These are phyloP conservation scores for Pyrrhosoma nymphula DNA, from an alignment of 2,888 invertebrate genomes.

Conservation along the genomic window DNA sequence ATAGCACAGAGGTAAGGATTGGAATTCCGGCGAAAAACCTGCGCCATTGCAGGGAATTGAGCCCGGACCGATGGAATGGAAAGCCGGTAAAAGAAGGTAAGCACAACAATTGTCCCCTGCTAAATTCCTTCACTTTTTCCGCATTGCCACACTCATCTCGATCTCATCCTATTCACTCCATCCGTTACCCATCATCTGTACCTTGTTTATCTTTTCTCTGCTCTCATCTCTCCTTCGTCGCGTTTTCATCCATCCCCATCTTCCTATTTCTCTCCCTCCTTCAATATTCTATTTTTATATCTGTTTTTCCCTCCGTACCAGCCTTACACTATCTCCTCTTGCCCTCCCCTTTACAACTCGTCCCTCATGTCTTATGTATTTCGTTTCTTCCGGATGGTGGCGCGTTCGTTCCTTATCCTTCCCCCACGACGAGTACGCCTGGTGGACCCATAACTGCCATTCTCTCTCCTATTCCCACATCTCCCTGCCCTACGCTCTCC, in stretches of 20 bases:
- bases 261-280: conserved; percentile 52
- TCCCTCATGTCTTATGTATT: conserved; percentile 63
- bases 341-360: conserved; percentile 7
- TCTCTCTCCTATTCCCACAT: conserved; percentile 64
- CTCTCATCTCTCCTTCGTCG: conserved; percentile 12
- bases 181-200: background rate
- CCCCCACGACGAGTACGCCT: conserved; percentile 17
- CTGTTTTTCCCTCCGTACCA: conserved; percentile 12
- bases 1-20: too few species aligned
- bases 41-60: too few species aligned
- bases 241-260: background rate
- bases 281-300: background rate
- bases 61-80: too few species aligned
- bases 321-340: background rate
- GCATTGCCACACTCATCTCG: too few species aligned
- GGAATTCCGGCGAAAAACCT: too few species aligned
- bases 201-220: background rate
- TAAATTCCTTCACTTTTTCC: too few species aligned
- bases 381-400: conserved; percentile 64
- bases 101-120: too few species aligned
- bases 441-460: conserved; percentile 53
- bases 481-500: background rate
- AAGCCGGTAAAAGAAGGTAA: too few species aligned
- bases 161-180: background rate
- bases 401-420: background rate